phyloP scores from a whole-genome alignment of 2,113 vertebrate genomes.

The Cheilinus undulatus region DNA sequence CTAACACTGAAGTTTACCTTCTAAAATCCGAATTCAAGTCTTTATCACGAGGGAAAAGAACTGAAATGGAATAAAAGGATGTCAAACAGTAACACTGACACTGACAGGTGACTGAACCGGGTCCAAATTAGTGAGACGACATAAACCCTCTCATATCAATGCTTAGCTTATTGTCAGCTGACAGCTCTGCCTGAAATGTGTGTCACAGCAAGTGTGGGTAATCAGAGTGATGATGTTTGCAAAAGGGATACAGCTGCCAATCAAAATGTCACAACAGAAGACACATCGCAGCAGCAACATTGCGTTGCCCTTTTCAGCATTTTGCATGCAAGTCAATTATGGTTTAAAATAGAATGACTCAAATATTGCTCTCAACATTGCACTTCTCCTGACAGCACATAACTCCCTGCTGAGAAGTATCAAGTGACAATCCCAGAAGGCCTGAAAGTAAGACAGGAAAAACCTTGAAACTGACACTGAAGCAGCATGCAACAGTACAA shows the following conservation, averaged over 20 bases:
- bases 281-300: neutral
- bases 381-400: neutral
- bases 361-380: neutral
- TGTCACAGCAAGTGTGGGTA: neutral
- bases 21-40: neutral
- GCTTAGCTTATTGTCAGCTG: neutral
- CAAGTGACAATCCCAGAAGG: neutral
- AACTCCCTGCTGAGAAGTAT: conserved; percentile 7
- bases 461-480: neutral
- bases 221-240: neutral
- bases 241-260: conserved; percentile 7
- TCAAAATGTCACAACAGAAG: conserved; percentile 34
- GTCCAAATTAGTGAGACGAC: conserved; percentile 5
- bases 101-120: conserved; percentile 6
- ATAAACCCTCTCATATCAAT: neutral
- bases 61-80: neutral
- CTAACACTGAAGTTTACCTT: neutral
- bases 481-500: neutral
- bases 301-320: neutral
- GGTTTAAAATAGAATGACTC: neutral
- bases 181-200: conserved; percentile 8
- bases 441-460: neutral
- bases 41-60: neutral
- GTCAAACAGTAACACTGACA: neutral
- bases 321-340: neutral